Percentiles rank a stretch among this genome's conserved stretches.
Conservation (phyloP, 2,113 vertebrate genomes). For the Scartelaos histophorus region DNA sequence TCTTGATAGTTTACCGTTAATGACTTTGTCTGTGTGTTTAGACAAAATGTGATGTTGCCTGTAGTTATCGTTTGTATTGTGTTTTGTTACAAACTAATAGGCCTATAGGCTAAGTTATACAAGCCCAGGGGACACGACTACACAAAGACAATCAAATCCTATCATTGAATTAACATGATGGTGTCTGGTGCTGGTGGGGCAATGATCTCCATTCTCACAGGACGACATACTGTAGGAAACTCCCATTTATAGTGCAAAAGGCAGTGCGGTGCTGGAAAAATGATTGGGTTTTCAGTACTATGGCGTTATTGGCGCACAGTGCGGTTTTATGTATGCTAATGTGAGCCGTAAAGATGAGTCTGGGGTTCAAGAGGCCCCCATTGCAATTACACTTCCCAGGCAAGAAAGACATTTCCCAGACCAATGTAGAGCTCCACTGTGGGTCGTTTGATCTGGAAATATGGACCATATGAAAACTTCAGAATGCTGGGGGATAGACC, state of each 20-base stretch:
- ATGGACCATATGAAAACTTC: conserved; percentile 18
- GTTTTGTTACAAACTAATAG: conserved; percentile 51
- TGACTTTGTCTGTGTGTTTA: conserved; percentile 20
- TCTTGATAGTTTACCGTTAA: conserved; percentile 12
- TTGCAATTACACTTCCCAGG: conserved; percentile 58
- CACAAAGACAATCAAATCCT: conserved; percentile 71
- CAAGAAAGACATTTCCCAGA: conserved; percentile 40
- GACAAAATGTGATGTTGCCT: conserved; percentile 33
- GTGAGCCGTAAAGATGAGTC: conserved; percentile 60
- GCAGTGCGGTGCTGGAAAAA: conserved; percentile 56
- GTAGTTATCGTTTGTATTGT: conserved; percentile 47
- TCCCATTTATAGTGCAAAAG: conserved; percentile 63
- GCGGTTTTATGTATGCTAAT: conserved; percentile 75
- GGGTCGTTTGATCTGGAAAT: conserved; percentile 35
- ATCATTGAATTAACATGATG: conserved; percentile 70
- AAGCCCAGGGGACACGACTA: conserved; percentile 54
- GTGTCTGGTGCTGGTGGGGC: conserved; percentile 54
- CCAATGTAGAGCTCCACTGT: conserved; percentile 30
- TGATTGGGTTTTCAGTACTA: conserved; percentile 71
- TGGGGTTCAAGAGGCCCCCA: conserved; percentile 44
- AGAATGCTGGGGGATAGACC: background rate
- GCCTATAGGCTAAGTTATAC: background rate
- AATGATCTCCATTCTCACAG: conserved; percentile 69
- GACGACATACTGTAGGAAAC: conserved; percentile 38
- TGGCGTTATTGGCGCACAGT: conserved; percentile 63